Base-by-base conservation (phyloP, 2,113 vertebrate genomes). In the Cyprinus carpio region DNA sequence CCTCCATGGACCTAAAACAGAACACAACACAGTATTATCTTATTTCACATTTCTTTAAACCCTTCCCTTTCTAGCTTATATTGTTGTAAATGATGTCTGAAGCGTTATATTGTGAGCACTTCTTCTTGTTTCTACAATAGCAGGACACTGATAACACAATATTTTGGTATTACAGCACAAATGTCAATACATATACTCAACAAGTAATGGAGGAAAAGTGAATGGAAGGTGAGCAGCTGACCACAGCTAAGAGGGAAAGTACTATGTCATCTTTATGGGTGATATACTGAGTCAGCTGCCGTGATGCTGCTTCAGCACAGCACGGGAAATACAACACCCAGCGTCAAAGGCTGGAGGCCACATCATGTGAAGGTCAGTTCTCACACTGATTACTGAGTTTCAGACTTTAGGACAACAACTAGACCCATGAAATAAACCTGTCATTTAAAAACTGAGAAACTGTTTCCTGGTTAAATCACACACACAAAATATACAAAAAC, bases 1-100 rank as follows among this genome's bases (percentile, higher is more conserved):
- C 91, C 89, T 78, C 96, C 95, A 56, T 88, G 96, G 86, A 95
- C 96, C 98, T 99, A 72, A n/a, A 56, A 56, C 18, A 20, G 11
- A 46, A 46, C 10, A 46, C 54, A 56, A 20, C 51, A 20, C 51
- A 56, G 6, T 16, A 84, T 77, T 11, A 64, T 23, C 56, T n/a
- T 13, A 34, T 6, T 20, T 31, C 43, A 40, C 40, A 40, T 40
- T 40, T 40, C 40, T 40, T 40, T 2, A 40, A 40, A 40, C 6
- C 40, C 40, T 40, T 40, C 40, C 40, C 9, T 1, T 40, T 40
- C 40, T 40, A 9, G 40, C 40, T 40, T 40, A 40, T 40, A 40
- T 40, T 9, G 40, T 40, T 34, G 4, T 34, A 34, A 34, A 34
- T 34, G 34, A 34, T 34, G 34, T 34, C 34, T 34, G 34, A 34